These are phyloP conservation scores for Callipepla squamata DNA, from an alignment of 2,113 vertebrate species.

Conservation along the genomic window DNA sequence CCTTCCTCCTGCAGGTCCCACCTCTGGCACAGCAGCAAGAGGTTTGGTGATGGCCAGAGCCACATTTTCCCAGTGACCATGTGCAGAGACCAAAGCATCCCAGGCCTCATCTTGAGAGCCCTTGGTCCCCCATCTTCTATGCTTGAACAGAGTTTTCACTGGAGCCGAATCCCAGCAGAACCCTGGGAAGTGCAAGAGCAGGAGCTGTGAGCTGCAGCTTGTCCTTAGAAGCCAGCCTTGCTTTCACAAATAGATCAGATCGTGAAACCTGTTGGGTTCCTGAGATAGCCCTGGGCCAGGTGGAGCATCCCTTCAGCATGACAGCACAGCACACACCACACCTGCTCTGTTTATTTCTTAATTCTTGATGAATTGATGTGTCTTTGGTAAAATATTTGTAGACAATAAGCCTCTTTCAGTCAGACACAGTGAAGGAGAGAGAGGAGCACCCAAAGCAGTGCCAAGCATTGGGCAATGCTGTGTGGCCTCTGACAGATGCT, in stretches of 20 bases:
- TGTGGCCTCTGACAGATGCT: neutral
- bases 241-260: neutral
- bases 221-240: neutral
- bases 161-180: neutral
- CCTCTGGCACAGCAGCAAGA: accelerated
- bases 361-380: neutral
- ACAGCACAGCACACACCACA: neutral
- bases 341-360: neutral
- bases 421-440: neutral
- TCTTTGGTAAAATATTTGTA: neutral
- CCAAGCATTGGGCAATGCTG: neutral
- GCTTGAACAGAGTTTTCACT: neutral
- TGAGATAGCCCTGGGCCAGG: neutral
- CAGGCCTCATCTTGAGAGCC: neutral
- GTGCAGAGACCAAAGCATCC: neutral
- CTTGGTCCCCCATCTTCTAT: neutral
- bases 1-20: neutral
- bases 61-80: neutral
- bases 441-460: neutral
- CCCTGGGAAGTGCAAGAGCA: neutral
- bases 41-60: neutral
- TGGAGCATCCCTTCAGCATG: accelerated
- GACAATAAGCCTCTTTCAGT: neutral
- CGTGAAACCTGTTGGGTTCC: neutral
- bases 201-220: neutral